Conservation (phyloP, 2,888 invertebrate species). For the Campaea margaritaria region DNA sequence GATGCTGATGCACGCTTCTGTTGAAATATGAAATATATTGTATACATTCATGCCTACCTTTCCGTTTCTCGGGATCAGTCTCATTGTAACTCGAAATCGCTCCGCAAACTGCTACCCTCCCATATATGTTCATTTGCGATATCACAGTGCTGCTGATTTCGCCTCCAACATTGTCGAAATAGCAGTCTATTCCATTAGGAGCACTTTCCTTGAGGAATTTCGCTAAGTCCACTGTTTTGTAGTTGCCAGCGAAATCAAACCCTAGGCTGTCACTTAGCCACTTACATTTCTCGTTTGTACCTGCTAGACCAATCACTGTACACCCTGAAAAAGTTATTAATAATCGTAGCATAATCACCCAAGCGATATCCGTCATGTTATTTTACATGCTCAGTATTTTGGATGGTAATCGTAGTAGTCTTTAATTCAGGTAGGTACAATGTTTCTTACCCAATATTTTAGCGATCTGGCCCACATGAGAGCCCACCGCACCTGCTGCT, state of each 20-base stretch:
- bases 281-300: constrained; percentile 88
- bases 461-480: constrained; percentile 90
- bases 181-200: constrained; percentile 90
- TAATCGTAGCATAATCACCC: no score
- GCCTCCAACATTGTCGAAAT: constrained; percentile 92
- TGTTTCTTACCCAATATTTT: constrained; percentile 84
- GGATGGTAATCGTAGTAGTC: no score
- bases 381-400: no score
- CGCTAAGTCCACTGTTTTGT: constrained; percentile 86
- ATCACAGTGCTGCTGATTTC: constrained; percentile 86
- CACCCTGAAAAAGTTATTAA: constrained; percentile 73
- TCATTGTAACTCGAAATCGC: constrained; percentile 87
- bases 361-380: no score
- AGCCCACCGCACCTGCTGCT: constrained; percentile 91
- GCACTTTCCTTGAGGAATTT: constrained; percentile 85
- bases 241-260: constrained; percentile 89
- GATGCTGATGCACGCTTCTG: no score
- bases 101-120: constrained; percentile 88
- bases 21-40: no score
- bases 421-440: no score
- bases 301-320: constrained; percentile 89
- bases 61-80: constrained; percentile 73
- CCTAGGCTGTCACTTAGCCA: constrained; percentile 87
- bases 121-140: constrained; percentile 86
- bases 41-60: constrained; percentile 59